These are phyloP conservation scores for Phodopus roborovskii DNA, from an alignment of 2,113 vertebrate species.

Conservation along the genomic window DNA sequence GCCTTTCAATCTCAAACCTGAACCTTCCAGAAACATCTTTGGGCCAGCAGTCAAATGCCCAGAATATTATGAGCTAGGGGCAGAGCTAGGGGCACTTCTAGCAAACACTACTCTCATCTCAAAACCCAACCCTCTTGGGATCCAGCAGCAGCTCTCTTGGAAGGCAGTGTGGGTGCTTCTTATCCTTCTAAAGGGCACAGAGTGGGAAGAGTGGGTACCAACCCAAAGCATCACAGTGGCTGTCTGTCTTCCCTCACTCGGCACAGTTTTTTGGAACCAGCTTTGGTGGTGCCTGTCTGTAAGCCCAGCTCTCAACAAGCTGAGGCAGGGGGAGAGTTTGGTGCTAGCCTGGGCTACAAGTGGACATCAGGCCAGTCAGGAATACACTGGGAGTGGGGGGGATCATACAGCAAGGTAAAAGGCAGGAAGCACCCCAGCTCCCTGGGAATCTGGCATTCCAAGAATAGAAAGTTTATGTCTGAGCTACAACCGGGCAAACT, in stretches of 20 bases:
- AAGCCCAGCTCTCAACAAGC: too few relatives aligned
- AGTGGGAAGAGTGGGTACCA: neutral
- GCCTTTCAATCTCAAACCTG: slow-evolving; percentile 17
- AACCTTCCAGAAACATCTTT: slow-evolving; percentile 1
- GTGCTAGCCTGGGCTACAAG: neutral
- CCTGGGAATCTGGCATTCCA: neutral
- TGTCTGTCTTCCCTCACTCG: neutral
- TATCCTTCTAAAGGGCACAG: neutral
- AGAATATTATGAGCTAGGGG: neutral
- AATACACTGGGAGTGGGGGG: neutral
- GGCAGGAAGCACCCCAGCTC: neutral
- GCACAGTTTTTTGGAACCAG: neutral
- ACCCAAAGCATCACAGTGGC: neutral
- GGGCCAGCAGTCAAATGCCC: neutral
- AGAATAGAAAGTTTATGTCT: neutral
- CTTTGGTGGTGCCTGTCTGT: neutral
- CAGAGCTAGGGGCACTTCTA: neutral
- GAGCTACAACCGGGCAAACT: neutral
- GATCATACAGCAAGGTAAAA: neutral
- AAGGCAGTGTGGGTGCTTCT: neutral
- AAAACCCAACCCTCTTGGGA: neutral
- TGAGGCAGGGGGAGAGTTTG: neutral
- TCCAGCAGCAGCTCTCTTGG: neutral
- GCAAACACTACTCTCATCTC: neutral
- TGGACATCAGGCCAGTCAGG: neutral